phyloP scores from a whole-genome alignment of 1,140 invertebrate species.

The Maniola jurtina region DNA sequence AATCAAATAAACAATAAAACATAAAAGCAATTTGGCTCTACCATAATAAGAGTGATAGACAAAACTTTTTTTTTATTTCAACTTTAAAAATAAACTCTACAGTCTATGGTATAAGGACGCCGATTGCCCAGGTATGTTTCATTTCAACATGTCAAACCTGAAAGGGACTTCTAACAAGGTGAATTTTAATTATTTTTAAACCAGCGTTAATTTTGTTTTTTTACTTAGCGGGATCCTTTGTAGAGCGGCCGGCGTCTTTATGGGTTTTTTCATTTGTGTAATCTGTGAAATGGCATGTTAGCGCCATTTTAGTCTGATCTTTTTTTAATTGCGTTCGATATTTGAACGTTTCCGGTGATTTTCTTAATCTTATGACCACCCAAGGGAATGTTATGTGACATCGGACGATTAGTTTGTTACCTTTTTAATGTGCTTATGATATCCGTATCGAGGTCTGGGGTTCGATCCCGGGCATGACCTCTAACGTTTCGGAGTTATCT shows the following conservation, averaged over 20 bases:
- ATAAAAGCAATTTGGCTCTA: conserved; percentile 10
- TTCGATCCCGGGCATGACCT: too few relatives aligned
- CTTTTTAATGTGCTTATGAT: neutral
- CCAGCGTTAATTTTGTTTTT: conserved; percentile 27
- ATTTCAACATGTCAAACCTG: conserved; percentile 24
- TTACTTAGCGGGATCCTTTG: conserved; percentile 26
- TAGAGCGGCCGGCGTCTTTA: conserved; percentile 30
- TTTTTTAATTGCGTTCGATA: conserved; percentile 33
- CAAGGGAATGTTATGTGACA: conserved; percentile 22
- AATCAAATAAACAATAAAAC: conserved; percentile 32
- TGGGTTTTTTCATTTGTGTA: conserved; percentile 26
- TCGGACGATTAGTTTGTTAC: conserved; percentile 15
- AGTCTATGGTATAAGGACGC: neutral
- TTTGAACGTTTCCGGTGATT: conserved; percentile 32
- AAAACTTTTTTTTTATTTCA: neutral
- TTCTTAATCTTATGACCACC: conserved; percentile 29
- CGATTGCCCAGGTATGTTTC: conserved; percentile 6
- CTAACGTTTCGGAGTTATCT: too few relatives aligned
- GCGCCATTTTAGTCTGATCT: conserved; percentile 32
- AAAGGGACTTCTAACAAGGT: conserved; percentile 30
- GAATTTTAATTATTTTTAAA: conserved; percentile 36
- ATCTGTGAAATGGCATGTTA: conserved; percentile 37
- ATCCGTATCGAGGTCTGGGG: too few relatives aligned
- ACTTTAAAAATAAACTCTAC: conserved; percentile 4
- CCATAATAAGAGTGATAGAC: neutral